Evolutionary conservation across 2,113 vertebrate genomes (phyloP), one percentile per base, ranked within the genome.

Genomic region (Podarcis muralis): DNA sequence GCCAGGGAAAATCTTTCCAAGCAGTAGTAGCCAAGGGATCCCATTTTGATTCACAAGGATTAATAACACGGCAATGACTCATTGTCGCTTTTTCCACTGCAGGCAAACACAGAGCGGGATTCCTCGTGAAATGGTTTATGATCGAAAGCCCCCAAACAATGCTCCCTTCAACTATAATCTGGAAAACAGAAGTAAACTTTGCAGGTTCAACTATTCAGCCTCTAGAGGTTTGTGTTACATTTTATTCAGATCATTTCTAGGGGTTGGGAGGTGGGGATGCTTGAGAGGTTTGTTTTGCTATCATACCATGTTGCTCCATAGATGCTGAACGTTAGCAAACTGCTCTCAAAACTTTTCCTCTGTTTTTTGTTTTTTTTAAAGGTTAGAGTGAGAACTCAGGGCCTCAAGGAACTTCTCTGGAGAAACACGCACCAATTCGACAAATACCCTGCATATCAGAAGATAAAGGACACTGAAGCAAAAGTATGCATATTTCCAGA

Each of bases 11-110:
- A 0, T 11, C 1, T 23, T 79, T 92, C 48, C 16, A 71, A 23
- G 0, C 11, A 4, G 5, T 12, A 79, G n/a, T 5, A 27, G 18
- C 53, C 89, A 79, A 80, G 77, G 12, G n/a, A 83, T 43, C 15
- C 72, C 69, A 78, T 90, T 84, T 48, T 3, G 1, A 78, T 86
- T 74, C 78, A 88, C 66, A 84, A 79, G 77, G 23, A 37, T 40
- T 48, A 92, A 2, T n/a, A 57, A 89, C 81, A 37, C 62, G 62
- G 90, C 25, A 40, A 83, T 20, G 0, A n/a, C 0, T 48, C 1
- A 84, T 11, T 89, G 12, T 89, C 84, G 78, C 13, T 66, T n/a
- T 25, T 72, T 92, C 94, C 57, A 53, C 81, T 25, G 3, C 23
- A 88, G 87, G 0, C 22, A 18, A 53, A 0, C 37, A 53, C 15